phyloP scores from a whole-genome alignment of 2,797 vertebrate genomes.

The Arrhamphus sclerolepis region DNA sequence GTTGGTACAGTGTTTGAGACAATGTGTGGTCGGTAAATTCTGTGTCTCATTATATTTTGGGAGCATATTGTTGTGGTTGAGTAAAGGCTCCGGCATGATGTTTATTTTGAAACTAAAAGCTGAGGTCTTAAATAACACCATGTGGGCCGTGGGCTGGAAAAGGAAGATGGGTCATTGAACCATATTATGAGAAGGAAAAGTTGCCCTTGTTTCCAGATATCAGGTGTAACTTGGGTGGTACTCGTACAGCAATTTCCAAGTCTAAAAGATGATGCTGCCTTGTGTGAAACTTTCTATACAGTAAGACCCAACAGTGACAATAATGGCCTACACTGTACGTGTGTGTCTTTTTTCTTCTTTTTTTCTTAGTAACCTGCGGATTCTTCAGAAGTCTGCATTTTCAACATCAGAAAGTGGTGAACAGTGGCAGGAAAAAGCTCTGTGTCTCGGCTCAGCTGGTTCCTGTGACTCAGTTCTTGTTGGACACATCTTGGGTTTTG shows the following conservation, averaged over 20 bases:
- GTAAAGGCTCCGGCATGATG: slow-evolving; percentile 47
- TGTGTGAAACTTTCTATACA: not conserved
- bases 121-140: slow-evolving; percentile 55
- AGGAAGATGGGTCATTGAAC: slow-evolving; percentile 48
- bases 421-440: slow-evolving; percentile 94
- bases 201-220: slow-evolving; percentile 24
- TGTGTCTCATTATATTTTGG: slow-evolving; percentile 57
- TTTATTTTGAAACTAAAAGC: slow-evolving; percentile 69
- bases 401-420: slow-evolving; percentile 80
- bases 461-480: slow-evolving; percentile 89
- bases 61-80: slow-evolving; percentile 53
- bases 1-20: slow-evolving; percentile 57
- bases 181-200: slow-evolving; percentile 21
- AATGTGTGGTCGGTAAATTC: slow-evolving; percentile 57
- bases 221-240: slow-evolving; percentile 7
- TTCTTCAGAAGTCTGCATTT: slow-evolving; percentile 88
- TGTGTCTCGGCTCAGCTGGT: slow-evolving; percentile 89
- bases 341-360: slow-evolving; percentile 11
- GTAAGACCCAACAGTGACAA: not conserved
- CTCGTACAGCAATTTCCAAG: not conserved
- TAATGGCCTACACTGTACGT: not conserved
- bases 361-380: slow-evolving; percentile 90
- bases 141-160: slow-evolving; percentile 36
- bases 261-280: not conserved
- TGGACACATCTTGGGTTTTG: slow-evolving; percentile 94